Conservation (phyloP, 2,888 invertebrate genomes). For the Neoitamus cyanurus region DNA sequence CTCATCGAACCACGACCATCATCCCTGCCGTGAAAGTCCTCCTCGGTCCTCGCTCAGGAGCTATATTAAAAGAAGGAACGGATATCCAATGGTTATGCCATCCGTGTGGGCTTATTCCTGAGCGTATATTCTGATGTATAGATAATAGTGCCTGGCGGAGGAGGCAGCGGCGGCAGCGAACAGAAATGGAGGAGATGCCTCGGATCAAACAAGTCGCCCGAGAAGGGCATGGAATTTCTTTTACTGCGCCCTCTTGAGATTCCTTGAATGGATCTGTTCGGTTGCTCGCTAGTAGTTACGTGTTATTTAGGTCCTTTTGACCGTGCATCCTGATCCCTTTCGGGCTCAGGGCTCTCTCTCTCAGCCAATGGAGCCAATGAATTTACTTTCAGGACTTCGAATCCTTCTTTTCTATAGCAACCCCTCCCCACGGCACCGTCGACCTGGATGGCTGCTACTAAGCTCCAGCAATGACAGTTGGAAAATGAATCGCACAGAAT, state of each 20-base stretch:
- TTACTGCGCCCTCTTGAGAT: constrained; percentile 46
- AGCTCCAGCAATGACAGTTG: constrained; percentile 44
- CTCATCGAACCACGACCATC: constrained; percentile 45
- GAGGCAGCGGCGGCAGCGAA: not conserved
- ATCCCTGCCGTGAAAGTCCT: constrained; percentile 36
- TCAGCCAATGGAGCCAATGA: constrained; percentile 52
- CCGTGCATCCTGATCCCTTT: constrained; percentile 50
- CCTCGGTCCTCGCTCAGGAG: constrained; percentile 41
- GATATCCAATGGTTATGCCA: constrained; percentile 51
- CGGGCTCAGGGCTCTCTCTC: not conserved
- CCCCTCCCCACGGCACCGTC: not conserved
- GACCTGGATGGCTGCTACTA: constrained; percentile 18
- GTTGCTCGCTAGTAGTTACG: constrained; percentile 48
- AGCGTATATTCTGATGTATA: constrained; percentile 48
- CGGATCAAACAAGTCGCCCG: constrained; percentile 49
- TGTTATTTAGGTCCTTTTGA: constrained; percentile 52
- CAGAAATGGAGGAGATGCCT: constrained; percentile 48
- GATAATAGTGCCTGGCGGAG: constrained; percentile 48
- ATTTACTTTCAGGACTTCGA: constrained; percentile 43
- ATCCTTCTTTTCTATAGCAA: constrained; percentile 40
- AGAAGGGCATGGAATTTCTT: constrained; percentile 49
- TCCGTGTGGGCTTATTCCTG: constrained; percentile 44
- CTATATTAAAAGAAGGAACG: constrained; percentile 50
- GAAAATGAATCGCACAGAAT: constrained; percentile 47
- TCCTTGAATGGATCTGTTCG: constrained; percentile 43